phyloP scores from a whole-genome alignment of 1,140 invertebrate species.

The Drosophila saltans region DNA sequence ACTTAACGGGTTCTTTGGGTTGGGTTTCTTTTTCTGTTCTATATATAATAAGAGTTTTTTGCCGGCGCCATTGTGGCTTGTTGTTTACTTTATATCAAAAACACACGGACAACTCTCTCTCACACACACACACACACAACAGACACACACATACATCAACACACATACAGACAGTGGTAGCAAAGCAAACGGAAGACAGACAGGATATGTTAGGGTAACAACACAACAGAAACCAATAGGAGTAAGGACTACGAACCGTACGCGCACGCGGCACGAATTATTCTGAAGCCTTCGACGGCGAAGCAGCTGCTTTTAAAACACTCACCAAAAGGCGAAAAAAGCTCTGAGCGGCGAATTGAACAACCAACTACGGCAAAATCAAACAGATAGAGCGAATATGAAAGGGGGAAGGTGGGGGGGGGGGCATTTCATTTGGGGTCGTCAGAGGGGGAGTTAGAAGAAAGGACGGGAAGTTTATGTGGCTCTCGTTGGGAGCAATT shows the following conservation, averaged over 20 bases:
- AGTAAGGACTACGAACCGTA: conserved; percentile 64
- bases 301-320: conserved; percentile 58
- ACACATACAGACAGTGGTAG: conserved; percentile 14
- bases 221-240: neutral
- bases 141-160: conserved; percentile 10
- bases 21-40: neutral
- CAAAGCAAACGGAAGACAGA: conserved; percentile 10
- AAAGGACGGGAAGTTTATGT: conserved; percentile 69
- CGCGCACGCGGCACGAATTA: conserved; percentile 76
- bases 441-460: neutral
- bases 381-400: neutral
- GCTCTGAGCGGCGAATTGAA: conserved; percentile 40
- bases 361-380: conserved; percentile 36
- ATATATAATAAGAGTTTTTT: conserved; percentile 40
- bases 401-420: neutral
- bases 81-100: conserved; percentile 64
- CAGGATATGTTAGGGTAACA: neutral
- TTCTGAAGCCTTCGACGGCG: conserved; percentile 56
- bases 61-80: conserved; percentile 59
- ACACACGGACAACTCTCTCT: conserved; percentile 24
- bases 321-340: conserved; percentile 18
- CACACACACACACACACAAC: conserved; percentile 12
- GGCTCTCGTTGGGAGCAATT: conserved; percentile 68
- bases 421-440: neutral
- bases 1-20: conserved; percentile 7